Percentiles rank a stretch among this genome's conserved stretches.
These are phyloP conservation scores for Scaptomyza pallida DNA, from an alignment of 1,140 invertebrate species.

Conservation along the genomic window DNA sequence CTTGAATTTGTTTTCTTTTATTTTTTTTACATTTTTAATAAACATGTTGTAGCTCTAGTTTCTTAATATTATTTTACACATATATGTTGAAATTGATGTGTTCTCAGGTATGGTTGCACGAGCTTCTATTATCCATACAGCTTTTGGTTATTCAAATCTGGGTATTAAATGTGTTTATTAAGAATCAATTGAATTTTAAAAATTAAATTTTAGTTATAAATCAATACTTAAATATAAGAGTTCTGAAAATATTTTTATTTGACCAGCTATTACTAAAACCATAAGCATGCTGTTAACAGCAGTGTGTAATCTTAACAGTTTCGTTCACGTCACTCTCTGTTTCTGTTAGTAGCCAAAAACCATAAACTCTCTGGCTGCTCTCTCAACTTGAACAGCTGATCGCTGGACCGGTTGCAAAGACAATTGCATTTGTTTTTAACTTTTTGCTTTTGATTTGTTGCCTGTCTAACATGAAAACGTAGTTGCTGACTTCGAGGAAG, in stretches of 20 bases:
- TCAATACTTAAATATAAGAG: no score
- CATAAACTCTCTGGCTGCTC: background rate
- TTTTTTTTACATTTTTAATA: background rate
- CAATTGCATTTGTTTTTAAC: conserved; percentile 35
- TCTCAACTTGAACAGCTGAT: conserved; percentile 52
- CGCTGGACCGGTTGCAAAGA: conserved; percentile 62
- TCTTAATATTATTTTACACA: background rate
- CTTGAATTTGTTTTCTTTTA: conserved; percentile 1
- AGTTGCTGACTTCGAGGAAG: conserved; percentile 59
- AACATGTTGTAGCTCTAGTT: background rate
- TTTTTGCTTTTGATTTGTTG: conserved; percentile 13
- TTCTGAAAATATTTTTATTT: conserved; percentile 2
- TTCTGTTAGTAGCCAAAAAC: background rate
- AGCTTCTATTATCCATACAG: no score
- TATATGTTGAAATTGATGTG: no score
- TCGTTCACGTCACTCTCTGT: conserved; percentile 2
- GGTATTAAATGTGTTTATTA: no score
- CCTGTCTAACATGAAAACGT: conserved; percentile 49
- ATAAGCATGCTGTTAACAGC: conserved; percentile 28
- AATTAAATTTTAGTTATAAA: no score
- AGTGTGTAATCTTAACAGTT: conserved; percentile 18
- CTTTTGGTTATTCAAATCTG: no score
- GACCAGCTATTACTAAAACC: background rate
- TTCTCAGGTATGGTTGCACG: no score
- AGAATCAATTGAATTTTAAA: no score